A percentile compares a stretch with the other conserved stretches of the same genome.
These are phyloP conservation scores for Dolichotis patagonum DNA, from an alignment of 2,113 vertebrate species.

Conservation along the genomic window DNA sequence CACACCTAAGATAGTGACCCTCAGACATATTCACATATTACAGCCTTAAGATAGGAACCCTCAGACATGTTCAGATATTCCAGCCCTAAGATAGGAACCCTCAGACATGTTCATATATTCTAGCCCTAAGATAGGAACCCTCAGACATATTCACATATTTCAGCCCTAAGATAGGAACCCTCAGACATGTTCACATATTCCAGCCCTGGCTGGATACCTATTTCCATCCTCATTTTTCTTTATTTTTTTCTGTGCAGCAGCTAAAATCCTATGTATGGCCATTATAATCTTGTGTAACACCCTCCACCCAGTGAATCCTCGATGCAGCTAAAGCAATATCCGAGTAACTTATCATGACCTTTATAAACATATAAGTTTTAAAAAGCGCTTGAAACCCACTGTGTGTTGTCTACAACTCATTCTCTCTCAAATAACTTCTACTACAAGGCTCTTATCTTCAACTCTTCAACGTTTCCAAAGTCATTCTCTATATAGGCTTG, in stretches of 20 bases:
- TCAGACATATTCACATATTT: not conserved
- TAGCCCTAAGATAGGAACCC: not conserved
- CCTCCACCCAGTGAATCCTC: not conserved
- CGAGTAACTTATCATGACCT: not conserved
- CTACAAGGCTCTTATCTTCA: not conserved
- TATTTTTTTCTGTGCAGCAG: not conserved
- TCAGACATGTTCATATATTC: not conserved
- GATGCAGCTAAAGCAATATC: not conserved
- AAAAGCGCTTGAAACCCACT: accelerated
- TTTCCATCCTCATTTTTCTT: not conserved
- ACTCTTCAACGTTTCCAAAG: not conserved
- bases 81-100: not conserved
- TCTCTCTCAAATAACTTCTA: not conserved
- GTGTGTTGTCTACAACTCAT: accelerated
- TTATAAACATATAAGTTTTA: accelerated
- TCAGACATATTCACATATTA: not conserved
- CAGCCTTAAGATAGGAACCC: not conserved
- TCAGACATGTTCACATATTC: not conserved
- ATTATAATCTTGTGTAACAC: not conserved
- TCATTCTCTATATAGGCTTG: not conserved
- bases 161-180: not conserved
- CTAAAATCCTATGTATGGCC: not conserved
- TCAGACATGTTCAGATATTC: not conserved
- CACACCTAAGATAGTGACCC: no score
- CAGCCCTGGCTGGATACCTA: not conserved